A percentile compares a stretch with the other conserved stretches of the same genome.
Conservation (phyloP, 92 coral and sea anemone genomes). For the Pocillopora meandrina region DNA sequence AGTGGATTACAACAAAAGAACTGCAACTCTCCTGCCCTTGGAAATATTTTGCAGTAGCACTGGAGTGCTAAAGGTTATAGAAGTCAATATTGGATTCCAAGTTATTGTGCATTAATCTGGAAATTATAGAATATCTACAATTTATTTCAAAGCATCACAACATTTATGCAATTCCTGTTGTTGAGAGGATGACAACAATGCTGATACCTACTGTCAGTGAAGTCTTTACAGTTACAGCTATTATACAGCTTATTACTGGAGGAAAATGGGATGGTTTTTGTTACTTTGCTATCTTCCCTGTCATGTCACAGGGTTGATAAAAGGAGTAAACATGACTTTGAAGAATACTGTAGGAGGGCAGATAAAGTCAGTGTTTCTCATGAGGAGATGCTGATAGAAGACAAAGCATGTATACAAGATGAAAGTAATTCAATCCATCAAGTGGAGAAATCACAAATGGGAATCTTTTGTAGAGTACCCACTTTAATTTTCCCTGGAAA, state of each 20-base stretch:
- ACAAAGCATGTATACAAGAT: not conserved
- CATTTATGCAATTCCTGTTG: too few species aligned
- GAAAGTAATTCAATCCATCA: not conserved
- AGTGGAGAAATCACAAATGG: not conserved
- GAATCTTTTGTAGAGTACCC: not conserved
- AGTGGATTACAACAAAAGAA: slow-evolving; percentile 1
- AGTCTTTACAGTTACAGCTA: not conserved
- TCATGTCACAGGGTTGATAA: too few species aligned
- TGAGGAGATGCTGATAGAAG: not conserved
- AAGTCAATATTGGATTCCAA: not conserved
- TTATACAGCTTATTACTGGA: not conserved
- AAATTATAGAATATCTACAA: not conserved
- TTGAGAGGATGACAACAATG: too few species aligned
- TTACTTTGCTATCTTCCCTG: too few species aligned
- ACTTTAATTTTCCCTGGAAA: not conserved
- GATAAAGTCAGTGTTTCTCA: not conserved
- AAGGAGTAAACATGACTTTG: too few species aligned
- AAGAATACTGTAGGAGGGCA: too few species aligned
- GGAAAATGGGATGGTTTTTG: too few species aligned
- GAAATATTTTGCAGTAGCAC: not conserved
- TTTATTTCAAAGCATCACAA: too few species aligned
- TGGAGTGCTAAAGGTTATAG: not conserved
- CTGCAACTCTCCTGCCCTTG: not conserved
- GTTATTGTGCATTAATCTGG: not conserved
- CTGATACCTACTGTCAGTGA: not conserved